These are phyloP conservation scores for Lottia gigantea DNA, from an alignment of 2,888 invertebrate genomes.

Conservation along the genomic window DNA sequence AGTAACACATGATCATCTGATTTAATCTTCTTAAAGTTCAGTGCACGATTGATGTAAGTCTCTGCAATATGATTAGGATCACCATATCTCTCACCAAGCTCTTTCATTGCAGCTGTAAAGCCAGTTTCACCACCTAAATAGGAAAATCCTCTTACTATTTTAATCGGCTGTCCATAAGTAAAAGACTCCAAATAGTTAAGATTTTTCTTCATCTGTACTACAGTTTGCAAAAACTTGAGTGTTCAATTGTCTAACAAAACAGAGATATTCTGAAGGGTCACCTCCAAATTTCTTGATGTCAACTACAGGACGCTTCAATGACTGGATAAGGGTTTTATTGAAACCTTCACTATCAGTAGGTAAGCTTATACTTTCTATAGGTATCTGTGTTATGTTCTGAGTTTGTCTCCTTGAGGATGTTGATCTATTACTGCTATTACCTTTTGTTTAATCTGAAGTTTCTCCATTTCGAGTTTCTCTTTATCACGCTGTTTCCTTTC, in stretches of 20 bases:
- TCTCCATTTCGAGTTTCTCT: no score
- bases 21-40: background rate
- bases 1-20: no score
- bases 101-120: slow-evolving; percentile 3
- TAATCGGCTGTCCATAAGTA: background rate
- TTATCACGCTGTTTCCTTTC: no score
- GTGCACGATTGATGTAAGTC: slow-evolving; percentile 24
- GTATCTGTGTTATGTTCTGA: no score
- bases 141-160: background rate
- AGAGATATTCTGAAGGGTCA: background rate
- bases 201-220: background rate
- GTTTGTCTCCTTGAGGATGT: no score
- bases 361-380: no score
- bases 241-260: slow-evolving; percentile 9
- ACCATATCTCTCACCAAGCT: background rate
- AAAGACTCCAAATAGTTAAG: background rate
- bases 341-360: no score
- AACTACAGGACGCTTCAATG: background rate
- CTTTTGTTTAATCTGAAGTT: no score
- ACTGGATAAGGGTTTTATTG: background rate
- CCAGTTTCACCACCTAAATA: background rate
- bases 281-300: background rate
- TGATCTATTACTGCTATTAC: no score
- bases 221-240: background rate
- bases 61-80: no score